A percentile compares a stretch with the other conserved stretches of the same genome.
These are phyloP conservation scores for Pseudomyrmex gracilis DNA, from an alignment of 1,140 invertebrate genomes.

Conservation along the genomic window DNA sequence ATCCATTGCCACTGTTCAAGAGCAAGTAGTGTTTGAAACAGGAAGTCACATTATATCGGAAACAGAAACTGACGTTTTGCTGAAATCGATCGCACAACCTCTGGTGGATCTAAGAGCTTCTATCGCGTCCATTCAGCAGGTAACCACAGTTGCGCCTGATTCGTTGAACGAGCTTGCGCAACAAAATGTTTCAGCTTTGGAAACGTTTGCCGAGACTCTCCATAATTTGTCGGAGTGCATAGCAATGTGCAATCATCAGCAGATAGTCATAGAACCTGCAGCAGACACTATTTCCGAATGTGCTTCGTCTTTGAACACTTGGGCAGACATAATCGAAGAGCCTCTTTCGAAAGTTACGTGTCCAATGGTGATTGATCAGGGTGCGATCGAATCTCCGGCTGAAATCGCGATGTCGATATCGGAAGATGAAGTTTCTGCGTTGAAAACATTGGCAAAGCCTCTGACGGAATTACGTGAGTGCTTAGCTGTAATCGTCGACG, in stretches of 20 bases:
- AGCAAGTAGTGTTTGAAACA: conserved; percentile 71
- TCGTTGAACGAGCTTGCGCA: conserved; percentile 64
- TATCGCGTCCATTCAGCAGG: conserved; percentile 81
- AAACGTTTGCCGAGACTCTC: conserved; percentile 85
- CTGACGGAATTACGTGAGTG: conserved; percentile 86
- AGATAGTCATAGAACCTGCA: conserved; percentile 63
- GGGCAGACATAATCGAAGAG: conserved; percentile 64
- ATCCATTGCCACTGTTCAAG: conserved; percentile 75
- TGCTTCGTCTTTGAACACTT: conserved; percentile 66
- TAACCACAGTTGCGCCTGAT: conserved; percentile 61
- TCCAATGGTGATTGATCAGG: conserved; percentile 57
- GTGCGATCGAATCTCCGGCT: conserved; percentile 46
- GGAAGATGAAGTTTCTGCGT: conserved; percentile 49
- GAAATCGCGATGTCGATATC: conserved; percentile 67
- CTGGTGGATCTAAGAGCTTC: conserved; percentile 81
- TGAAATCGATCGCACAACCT: conserved; percentile 76
- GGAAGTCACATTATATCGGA: conserved; percentile 56
- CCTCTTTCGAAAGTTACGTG: conserved; percentile 9
- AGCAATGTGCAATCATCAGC: conserved; percentile 73
- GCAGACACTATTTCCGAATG: conserved; percentile 68
- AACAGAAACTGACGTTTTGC: conserved; percentile 41
- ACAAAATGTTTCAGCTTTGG: conserved; percentile 81
- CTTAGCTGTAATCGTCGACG: conserved; percentile 85
- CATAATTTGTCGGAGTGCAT: conserved; percentile 81
- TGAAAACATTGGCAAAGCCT: conserved; percentile 84